Evolutionary conservation across 1,140 invertebrate species (phyloP).

Genomic region (Drosophila ambigua): DNA sequence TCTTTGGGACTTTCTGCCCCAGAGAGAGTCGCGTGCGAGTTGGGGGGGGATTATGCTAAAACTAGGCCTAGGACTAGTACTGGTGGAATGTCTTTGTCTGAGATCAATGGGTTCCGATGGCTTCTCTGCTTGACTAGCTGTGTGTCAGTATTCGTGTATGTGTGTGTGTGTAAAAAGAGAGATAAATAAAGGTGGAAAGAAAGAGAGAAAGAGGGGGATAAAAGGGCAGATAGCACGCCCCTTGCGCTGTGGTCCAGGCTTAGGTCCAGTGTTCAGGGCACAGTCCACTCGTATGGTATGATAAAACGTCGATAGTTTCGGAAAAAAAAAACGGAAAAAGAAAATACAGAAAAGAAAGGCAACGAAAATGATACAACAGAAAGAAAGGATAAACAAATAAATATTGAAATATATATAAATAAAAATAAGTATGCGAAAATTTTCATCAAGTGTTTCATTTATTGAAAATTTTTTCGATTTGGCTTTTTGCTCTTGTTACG

Average conservation of each 20-base stretch:
- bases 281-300: too few species aligned
- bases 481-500: conserved; percentile 24
- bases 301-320: too few species aligned
- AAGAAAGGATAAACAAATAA: conserved; percentile 46
- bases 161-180: conserved; percentile 10
- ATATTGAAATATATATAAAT: conserved; percentile 57
- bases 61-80: conserved; percentile 1
- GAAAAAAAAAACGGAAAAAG: too few species aligned
- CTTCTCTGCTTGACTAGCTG: conserved; percentile 39
- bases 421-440: conserved; percentile 67
- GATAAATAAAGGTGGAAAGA: conserved; percentile 1
- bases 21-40: too few species aligned
- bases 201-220: background rate
- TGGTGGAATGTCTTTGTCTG: conserved; percentile 15
- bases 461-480: conserved; percentile 61
- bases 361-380: conserved; percentile 29
- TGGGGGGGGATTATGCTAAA: conserved; percentile 17
- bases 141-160: conserved; percentile 5
- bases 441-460: conserved; percentile 59
- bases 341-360: too few species aligned
- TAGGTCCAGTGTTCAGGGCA: too few species aligned
- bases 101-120: conserved; percentile 40
- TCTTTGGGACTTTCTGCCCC: conserved; percentile 7
- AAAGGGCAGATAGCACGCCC: too few species aligned
- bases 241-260: too few species aligned